A percentile compares a stretch with the other conserved stretches of the same genome.
phyloP scores from a whole-genome alignment of 1,140 invertebrate species.

The Octopus sinensis region DNA sequence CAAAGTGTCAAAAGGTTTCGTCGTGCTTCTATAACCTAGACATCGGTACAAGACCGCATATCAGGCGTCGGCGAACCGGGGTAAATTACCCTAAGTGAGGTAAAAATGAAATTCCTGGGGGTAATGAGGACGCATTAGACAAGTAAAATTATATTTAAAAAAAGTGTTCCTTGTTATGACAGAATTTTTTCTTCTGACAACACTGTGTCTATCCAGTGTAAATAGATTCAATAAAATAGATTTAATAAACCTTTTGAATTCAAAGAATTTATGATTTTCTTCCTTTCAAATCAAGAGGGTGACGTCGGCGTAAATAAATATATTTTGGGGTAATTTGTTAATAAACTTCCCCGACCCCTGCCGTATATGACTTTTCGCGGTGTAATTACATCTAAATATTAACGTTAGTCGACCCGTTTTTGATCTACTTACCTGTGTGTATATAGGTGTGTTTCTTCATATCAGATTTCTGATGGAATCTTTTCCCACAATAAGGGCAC shows the following conservation, averaged over 20 bases:
- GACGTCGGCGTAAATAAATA: neutral
- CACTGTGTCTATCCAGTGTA: too few species aligned
- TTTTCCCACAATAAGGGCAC: constrained; percentile 76
- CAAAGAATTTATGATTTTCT: neutral
- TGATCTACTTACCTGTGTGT: constrained; percentile 80
- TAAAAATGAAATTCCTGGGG: too few species aligned
- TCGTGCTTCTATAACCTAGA: too few species aligned
- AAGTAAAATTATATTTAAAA: too few species aligned
- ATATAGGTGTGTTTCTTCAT: constrained; percentile 99
- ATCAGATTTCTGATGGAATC: constrained; percentile 98
- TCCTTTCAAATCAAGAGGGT: neutral
- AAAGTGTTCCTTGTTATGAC: too few species aligned
- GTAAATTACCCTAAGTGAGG: too few species aligned
- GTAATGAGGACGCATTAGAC: too few species aligned
- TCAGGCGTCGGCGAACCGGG: too few species aligned
- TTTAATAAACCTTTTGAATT: neutral
- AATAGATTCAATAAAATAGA: neutral
- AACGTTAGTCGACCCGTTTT: neutral
- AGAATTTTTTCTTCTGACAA: too few species aligned
- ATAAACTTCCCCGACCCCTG: neutral
- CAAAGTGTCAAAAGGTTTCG: too few species aligned
- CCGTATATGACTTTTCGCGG: neutral
- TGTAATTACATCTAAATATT: neutral
- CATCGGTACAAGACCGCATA: too few species aligned
- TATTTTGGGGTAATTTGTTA: neutral